Evolutionary conservation across 92 coral and sea anemone species (phyloP).

Genomic region (Ricordea florida): DNA sequence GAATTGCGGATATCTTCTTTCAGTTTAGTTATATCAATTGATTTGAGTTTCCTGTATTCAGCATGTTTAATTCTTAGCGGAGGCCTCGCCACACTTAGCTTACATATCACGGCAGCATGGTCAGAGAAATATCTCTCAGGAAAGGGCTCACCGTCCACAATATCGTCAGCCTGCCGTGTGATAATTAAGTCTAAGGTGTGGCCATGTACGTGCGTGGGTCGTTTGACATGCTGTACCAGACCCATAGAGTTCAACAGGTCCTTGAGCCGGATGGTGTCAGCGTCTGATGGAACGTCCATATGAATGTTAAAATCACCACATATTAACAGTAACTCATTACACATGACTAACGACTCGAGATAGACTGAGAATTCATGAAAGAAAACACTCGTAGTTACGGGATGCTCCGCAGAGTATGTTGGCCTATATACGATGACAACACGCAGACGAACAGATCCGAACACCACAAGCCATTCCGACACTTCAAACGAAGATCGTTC

Average conservation of each 20-base stretch:
- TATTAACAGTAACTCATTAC: slow-evolving; percentile 36
- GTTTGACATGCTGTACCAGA: slow-evolving; percentile 20
- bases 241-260: slow-evolving; percentile 36
- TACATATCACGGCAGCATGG: slow-evolving; percentile 19
- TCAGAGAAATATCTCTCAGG: slow-evolving; percentile 41
- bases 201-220: slow-evolving; percentile 10
- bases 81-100: slow-evolving; percentile 4
- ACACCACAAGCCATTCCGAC: slow-evolving; percentile 22
- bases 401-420: slow-evolving; percentile 29
- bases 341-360: slow-evolving; percentile 30
- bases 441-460: slow-evolving; percentile 4
- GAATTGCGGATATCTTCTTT: no score
- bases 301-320: slow-evolving; percentile 56
- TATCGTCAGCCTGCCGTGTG: slow-evolving; percentile 12
- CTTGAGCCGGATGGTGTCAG: slow-evolving; percentile 19
- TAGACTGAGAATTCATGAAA: slow-evolving; percentile 46
- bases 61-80: slow-evolving; percentile 1
- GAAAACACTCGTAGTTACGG: slow-evolving; percentile 30
- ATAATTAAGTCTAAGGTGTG: slow-evolving; percentile 13
- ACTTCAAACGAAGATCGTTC: slow-evolving; percentile 31
- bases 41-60: no score
- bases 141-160: background rate
- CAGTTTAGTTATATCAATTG: no score
- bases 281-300: slow-evolving; percentile 15
- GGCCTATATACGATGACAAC: slow-evolving; percentile 53